Evolutionary conservation across 2,888 invertebrate genomes (phyloP), one percentile per base, ranked within the genome.

Genomic region (Lasioglossum lativentre): DNA sequence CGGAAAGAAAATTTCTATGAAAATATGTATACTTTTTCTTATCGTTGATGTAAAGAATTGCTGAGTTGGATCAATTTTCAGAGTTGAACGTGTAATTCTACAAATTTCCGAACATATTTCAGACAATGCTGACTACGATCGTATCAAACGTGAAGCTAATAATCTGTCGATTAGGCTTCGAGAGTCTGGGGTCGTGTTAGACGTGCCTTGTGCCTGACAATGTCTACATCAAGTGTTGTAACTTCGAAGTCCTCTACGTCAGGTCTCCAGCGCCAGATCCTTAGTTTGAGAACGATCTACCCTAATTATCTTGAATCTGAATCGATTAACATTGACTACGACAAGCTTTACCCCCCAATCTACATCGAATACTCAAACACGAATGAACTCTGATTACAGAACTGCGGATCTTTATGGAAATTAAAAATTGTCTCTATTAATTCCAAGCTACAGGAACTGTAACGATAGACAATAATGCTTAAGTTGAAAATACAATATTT

Each of bases 141-240:
- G 14, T n/a, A 27, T 27, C 27, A 27, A 14, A 27, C 27, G 27
- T 5, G 27, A 59, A n/a, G 59, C 27, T 59, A 59, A 59, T 59
- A 59, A 59, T 27, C 59, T 59, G 59, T 59, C 59, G 56, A 59
- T 59, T 59, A 59, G 27, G 59, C 59, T 59, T 59, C 59, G 27
- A 27, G 27, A 59, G 59, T 4, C 59, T 59, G 27, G 27, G 59
- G 59, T 27, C 4, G 27, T 59, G 4, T 27, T 59, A 14, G 14
- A 59, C 27, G 59, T 5, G 27, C 4, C 59, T 59, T 59, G 59
- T 27, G 27, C 3, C 27, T 27, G 59, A 59, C 59, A 27, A 14
- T 59, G 59, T 59, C 59, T 59, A 14, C 59, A 59, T 59, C 59
- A 59, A 59, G 14, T 27, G 12, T 59, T 27, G 5, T 12, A 27